Percentiles rank a stretch among this genome's conserved stretches.
phyloP scores from a whole-genome alignment of 2,888 invertebrate species.

The Cheilosia pagana region DNA sequence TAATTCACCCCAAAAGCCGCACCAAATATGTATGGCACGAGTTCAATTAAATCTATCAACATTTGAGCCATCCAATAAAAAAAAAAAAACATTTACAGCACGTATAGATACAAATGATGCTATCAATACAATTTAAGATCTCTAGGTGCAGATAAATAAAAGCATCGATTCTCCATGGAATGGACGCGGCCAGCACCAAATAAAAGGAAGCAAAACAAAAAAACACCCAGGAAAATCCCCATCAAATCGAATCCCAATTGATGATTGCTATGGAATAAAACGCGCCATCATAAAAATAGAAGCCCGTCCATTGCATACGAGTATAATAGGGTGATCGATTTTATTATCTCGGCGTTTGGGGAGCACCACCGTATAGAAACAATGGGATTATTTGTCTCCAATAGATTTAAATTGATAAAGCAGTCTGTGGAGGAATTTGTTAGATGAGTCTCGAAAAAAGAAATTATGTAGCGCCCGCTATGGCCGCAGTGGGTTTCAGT shows the following conservation, averaged over 20 bases:
- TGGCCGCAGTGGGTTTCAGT: too few relatives aligned
- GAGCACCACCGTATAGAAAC: neutral
- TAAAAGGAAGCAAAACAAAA: neutral
- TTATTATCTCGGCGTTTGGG: constrained; percentile 11
- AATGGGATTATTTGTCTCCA: constrained; percentile 48
- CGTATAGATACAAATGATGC: constrained; percentile 34
- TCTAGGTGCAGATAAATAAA: constrained; percentile 34
- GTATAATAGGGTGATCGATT: constrained; percentile 26
- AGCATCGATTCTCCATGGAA: constrained; percentile 1
- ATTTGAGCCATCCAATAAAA: constrained; percentile 22
- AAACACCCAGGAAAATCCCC: constrained; percentile 24
- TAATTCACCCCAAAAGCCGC: constrained; percentile 16
- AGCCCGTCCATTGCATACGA: constrained; percentile 12
- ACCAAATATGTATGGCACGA: constrained; percentile 14
- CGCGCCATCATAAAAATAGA: constrained; percentile 49
- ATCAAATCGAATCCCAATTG: constrained; percentile 57
- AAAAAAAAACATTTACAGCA: constrained; percentile 20
- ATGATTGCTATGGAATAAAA: constrained; percentile 50
- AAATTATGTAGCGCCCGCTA: too few relatives aligned
- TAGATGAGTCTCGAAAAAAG: neutral
- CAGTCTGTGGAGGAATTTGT: neutral
- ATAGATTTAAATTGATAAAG: constrained; percentile 41
- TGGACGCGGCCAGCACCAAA: constrained; percentile 2
- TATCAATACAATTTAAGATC: constrained; percentile 44
- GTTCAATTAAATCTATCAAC: constrained; percentile 58